Evolutionary conservation across 2,888 invertebrate species (phyloP).

Genomic region (Drosophila subsilvestris): DNA sequence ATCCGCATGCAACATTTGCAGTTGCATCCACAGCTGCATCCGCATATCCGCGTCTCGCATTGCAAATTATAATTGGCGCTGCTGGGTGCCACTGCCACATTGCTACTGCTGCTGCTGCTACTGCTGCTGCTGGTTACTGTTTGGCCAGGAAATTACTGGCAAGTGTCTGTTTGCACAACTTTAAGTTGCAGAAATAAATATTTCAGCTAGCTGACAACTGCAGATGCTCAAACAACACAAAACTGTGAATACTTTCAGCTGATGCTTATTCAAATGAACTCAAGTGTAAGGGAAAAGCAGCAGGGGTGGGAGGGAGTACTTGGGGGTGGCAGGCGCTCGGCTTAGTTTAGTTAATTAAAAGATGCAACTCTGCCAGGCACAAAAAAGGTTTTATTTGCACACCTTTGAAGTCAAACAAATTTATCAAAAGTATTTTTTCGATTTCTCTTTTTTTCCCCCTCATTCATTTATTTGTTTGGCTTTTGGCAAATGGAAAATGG

Average conservation of each 20-base stretch:
- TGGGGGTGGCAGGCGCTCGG: background rate
- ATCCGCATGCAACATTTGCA: constrained; percentile 19
- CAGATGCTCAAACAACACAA: constrained; percentile 41
- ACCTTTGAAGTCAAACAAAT: constrained; percentile 8
- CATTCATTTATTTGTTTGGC: constrained; percentile 4
- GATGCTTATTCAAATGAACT: constrained; percentile 53
- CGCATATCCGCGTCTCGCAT: constrained; percentile 37
- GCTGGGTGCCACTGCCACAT: constrained; percentile 13
- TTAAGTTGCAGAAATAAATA: constrained; percentile 54
- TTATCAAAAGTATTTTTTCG: background rate
- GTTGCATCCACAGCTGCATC: background rate
- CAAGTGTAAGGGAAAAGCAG: constrained; percentile 25
- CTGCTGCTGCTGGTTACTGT: constrained; percentile 42
- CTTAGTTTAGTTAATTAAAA: constrained; percentile 31
- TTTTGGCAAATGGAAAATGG: constrained; percentile 1
- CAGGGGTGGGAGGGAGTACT: background rate
- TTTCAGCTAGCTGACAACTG: constrained; percentile 36
- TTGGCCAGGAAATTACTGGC: constrained; percentile 62
- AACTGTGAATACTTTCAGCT: background rate
- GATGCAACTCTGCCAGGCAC: constrained; percentile 5
- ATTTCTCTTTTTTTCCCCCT: background rate
- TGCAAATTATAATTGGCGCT: constrained; percentile 51
- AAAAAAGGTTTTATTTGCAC: constrained; percentile 17
- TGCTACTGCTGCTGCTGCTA: background rate
- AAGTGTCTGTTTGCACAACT: constrained; percentile 26